phyloP scores from a whole-genome alignment of 1,140 invertebrate species.

The Brachionus paranguensis region DNA sequence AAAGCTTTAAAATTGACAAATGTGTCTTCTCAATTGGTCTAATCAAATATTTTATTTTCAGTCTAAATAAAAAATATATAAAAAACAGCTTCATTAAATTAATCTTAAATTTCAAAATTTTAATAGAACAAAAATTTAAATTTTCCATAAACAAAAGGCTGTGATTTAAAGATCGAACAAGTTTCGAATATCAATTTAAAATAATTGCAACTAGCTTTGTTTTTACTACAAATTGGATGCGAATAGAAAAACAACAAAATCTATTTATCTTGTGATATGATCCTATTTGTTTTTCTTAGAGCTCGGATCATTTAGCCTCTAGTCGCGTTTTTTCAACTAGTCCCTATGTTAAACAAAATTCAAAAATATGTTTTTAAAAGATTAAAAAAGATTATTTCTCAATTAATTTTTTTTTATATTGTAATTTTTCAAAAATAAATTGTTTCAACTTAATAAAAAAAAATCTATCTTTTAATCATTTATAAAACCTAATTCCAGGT shows the following conservation, averaged over 20 bases:
- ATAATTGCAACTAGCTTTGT: neutral
- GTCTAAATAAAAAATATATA: neutral
- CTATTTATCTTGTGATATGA: neutral
- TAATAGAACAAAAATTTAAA: neutral
- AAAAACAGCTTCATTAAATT: neutral
- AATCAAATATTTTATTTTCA: constrained; percentile 23
- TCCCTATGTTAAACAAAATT: neutral
- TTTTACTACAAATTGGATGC: neutral
- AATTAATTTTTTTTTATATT: neutral
- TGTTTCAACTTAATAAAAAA: neutral
- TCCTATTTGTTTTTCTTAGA: neutral
- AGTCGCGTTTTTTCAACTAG: neutral
- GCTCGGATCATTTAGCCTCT: neutral
- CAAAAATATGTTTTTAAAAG: neutral
- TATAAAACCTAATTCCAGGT: neutral
- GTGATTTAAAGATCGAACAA: neutral
- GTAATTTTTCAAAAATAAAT: constrained; percentile 3
- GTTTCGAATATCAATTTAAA: neutral
- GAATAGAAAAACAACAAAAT: neutral
- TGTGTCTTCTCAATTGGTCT: too few species aligned
- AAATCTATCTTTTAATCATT: neutral
- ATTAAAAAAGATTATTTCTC: neutral
- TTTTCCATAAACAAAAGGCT: neutral
- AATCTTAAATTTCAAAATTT: neutral
- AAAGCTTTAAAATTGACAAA: too few species aligned